phyloP scores from a whole-genome alignment of 2,797 vertebrate species.

The Fratercula arctica region DNA sequence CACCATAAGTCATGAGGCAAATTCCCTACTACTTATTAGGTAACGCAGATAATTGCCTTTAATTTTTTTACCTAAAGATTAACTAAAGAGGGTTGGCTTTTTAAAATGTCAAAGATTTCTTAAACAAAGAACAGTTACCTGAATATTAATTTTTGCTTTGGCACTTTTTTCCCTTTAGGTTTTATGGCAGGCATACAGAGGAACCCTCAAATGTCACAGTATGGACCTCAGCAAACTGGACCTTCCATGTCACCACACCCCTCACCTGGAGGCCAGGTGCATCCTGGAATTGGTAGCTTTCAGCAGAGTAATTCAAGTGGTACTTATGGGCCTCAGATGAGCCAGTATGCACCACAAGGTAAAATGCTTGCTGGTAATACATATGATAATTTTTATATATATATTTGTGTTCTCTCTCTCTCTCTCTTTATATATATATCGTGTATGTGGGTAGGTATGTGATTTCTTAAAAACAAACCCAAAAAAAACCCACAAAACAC shows the following conservation, averaged over 20 bases:
- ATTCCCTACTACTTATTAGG: background rate
- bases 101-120: background rate
- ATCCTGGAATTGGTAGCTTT: constrained; percentile 87
- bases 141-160: constrained; percentile 16
- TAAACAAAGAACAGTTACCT: background rate
- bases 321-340: constrained; percentile 89
- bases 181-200: constrained; percentile 91
- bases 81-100: background rate
- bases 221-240: constrained; percentile 88
- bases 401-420: background rate
- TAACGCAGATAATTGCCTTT: background rate
- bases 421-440: background rate
- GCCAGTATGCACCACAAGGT: constrained; percentile 95
- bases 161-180: constrained; percentile 70
- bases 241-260: constrained; percentile 91
- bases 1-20: background rate
- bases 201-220: constrained; percentile 88
- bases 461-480: background rate
- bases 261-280: constrained; percentile 87
- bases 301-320: constrained; percentile 87
- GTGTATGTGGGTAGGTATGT: background rate
- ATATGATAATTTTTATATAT: background rate
- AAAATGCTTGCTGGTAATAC: constrained; percentile 29
- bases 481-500: background rate
- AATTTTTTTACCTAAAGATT: background rate